Base-by-base conservation (phyloP, 2,888 invertebrate species). In the Dryocosmus kuriphilus region DNA sequence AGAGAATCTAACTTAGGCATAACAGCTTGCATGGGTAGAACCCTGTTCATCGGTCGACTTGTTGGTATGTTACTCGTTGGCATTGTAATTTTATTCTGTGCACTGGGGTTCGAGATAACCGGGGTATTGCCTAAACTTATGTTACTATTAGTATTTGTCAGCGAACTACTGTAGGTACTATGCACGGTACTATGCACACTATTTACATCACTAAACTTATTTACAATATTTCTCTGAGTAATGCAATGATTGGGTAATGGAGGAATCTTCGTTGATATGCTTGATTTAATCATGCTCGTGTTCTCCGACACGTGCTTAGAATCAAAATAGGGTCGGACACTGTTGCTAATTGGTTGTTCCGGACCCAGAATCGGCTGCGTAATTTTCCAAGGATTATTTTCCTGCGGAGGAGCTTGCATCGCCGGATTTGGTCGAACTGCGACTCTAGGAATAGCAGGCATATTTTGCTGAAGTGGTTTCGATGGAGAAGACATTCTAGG, bases 21-120 rank as follows among this genome's bases (percentile, higher is more conserved):
- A 76, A 94, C 94, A 81, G 96, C 95, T 86, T 96, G 96, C 93
- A 96, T 94, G 14, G 96, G 96, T 74, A 96, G 88, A 1, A 96
- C 96, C 81, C 96, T 93, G 88, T 96, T 96, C 93, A 96, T 96
- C 61, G 96, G 96, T 79, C 96, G 92, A 91, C 92, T 92, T 14
- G 92, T 89, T 2, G 91, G 90, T 71, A 84, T 85, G 67, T 82
- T 87, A 75, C 81, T 86, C 76, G 83, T 86, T n/a, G 89, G 84
- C 87, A 90, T 88, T 8, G 86, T 86, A 22, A 89, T 85, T 76
- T 90, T 90, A 91, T 88, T 93, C 85, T 90, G 93, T 91, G 83
- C 87, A 89, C 82, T 86, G 90, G 85, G 86, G 91, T 74, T 93
- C 91, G 61, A 91, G 91, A 38, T 92, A 89, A 84, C 92, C 91